phyloP scores from a whole-genome alignment of 2,113 vertebrate species.

The Vanacampus margaritifer region DNA sequence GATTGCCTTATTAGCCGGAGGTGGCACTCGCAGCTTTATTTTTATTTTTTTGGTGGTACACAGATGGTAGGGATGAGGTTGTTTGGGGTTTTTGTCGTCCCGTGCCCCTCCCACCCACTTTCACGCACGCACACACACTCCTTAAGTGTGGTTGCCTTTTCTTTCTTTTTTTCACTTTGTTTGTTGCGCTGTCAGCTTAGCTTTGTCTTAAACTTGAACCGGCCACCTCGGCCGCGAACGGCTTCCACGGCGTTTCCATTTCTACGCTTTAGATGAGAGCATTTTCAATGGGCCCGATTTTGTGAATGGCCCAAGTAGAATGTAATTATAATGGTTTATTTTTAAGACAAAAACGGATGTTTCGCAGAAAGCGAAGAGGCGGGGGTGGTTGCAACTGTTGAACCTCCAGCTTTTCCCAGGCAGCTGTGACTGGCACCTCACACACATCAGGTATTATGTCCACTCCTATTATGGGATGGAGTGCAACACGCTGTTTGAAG shows the following conservation, averaged over 20 bases:
- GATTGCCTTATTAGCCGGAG: slow-evolving; percentile 80
- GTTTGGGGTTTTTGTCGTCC: slow-evolving; percentile 57
- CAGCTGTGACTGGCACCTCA: slow-evolving; percentile 71
- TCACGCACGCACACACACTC: not conserved
- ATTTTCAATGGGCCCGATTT: slow-evolving; percentile 23
- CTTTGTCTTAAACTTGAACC: slow-evolving; percentile 51
- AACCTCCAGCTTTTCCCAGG: slow-evolving; percentile 58
- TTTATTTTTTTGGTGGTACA: slow-evolving; percentile 29
- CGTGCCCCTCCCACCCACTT: slow-evolving; percentile 47
- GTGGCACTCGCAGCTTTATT: slow-evolving; percentile 73
- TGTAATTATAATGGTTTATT: slow-evolving; percentile 15
- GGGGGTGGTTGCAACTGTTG: slow-evolving; percentile 50
- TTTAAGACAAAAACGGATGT: slow-evolving; percentile 7
- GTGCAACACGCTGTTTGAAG: slow-evolving; percentile 78
- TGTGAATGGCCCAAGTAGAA: slow-evolving; percentile 9
- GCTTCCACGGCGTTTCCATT: slow-evolving; percentile 38
- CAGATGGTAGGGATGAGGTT: slow-evolving; percentile 67
- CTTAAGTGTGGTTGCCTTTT: not conserved
- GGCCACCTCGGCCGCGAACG: slow-evolving; percentile 46
- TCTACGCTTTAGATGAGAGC: not conserved
- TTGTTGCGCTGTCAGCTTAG: slow-evolving; percentile 53
- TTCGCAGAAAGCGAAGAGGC: slow-evolving; percentile 18
- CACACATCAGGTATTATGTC: slow-evolving; percentile 83
- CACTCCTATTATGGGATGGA: slow-evolving; percentile 80
- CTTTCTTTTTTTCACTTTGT: slow-evolving; percentile 49